Percentiles rank a stretch among this genome's conserved stretches.
Conservation (phyloP, 1,140 invertebrate species). For the Scaptomyza montana region DNA sequence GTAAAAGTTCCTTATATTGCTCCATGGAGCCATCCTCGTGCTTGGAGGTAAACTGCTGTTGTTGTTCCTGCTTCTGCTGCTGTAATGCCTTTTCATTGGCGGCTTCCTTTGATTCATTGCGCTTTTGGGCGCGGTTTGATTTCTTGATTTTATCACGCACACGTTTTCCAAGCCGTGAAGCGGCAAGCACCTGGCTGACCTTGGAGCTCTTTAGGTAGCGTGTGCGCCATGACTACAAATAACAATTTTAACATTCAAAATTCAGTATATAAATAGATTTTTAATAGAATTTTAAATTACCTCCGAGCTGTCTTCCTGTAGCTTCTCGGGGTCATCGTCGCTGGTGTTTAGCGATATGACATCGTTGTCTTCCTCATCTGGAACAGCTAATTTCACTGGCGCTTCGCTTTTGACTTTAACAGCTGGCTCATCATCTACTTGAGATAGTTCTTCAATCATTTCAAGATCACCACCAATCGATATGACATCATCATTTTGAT, state of each 20-base stretch:
- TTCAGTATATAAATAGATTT: neutral
- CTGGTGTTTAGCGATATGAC: conserved; percentile 77
- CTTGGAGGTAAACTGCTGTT: conserved; percentile 61
- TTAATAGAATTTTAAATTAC: conserved; percentile 37
- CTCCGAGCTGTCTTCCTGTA: conserved; percentile 49
- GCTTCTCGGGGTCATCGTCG: conserved; percentile 73
- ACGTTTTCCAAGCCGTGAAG: conserved; percentile 85
- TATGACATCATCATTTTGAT: conserved; percentile 82
- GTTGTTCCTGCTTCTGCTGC: conserved; percentile 36
- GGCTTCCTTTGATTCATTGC: conserved; percentile 33
- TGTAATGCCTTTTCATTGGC: conserved; percentile 31
- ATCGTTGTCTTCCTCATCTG: conserved; percentile 70
- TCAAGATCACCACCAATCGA: conserved; percentile 79
- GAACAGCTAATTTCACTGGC: conserved; percentile 20
- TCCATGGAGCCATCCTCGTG: conserved; percentile 81
- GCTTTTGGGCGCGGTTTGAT: conserved; percentile 83
- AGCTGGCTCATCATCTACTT: conserved; percentile 47
- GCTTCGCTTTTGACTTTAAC: conserved; percentile 34
- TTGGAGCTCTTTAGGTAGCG: conserved; percentile 85
- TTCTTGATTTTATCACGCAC: conserved; percentile 86
- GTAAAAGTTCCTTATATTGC: conserved; percentile 77
- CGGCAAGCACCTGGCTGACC: conserved; percentile 85
- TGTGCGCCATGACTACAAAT: conserved; percentile 72
- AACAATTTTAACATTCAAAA: neutral
- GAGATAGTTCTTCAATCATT: conserved; percentile 72